Percentiles rank a stretch among this genome's conserved stretches.
phyloP scores from a whole-genome alignment of 2,113 vertebrate genomes.

The Platichthys stellatus region DNA sequence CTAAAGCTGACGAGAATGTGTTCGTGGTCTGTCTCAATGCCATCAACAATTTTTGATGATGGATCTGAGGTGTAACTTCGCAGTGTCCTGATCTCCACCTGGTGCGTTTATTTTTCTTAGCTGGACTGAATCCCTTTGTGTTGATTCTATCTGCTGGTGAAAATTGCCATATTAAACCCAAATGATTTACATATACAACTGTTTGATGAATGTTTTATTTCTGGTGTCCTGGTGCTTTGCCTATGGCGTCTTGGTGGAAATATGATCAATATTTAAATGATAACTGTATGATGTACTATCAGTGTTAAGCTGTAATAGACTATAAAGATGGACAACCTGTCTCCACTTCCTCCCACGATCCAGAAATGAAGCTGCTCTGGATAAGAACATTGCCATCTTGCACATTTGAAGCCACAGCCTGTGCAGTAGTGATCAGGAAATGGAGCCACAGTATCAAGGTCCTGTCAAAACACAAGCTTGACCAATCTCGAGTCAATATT shows the following conservation, averaged over 20 bases:
- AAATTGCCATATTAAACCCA: constrained; percentile 75
- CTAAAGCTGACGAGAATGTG: constrained; percentile 18
- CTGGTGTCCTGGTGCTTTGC: background rate
- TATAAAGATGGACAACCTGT: too few species aligned
- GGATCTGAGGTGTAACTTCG: constrained; percentile 54
- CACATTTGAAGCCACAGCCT: too few species aligned
- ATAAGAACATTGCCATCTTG: too few species aligned
- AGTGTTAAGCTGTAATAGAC: background rate
- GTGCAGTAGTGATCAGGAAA: too few species aligned
- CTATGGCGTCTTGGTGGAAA: background rate
- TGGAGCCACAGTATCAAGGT: too few species aligned
- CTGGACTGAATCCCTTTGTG: constrained; percentile 61
- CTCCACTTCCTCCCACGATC: too few species aligned
- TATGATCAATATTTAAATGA: background rate
- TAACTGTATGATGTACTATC: background rate
- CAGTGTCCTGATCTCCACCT: constrained; percentile 66
- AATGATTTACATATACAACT: constrained; percentile 53
- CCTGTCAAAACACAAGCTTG: too few species aligned
- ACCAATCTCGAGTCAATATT: too few species aligned
- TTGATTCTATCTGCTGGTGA: constrained; percentile 70
- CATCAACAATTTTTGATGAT: constrained; percentile 12
- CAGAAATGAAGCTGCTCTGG: too few species aligned
- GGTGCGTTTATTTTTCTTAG: constrained; percentile 56
- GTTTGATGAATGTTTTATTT: constrained; percentile 11
- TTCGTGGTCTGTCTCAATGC: constrained; percentile 22